These are phyloP conservation scores for Megaleporinus macrocephalus DNA, from an alignment of 2,113 vertebrate genomes.

Conservation along the genomic window DNA sequence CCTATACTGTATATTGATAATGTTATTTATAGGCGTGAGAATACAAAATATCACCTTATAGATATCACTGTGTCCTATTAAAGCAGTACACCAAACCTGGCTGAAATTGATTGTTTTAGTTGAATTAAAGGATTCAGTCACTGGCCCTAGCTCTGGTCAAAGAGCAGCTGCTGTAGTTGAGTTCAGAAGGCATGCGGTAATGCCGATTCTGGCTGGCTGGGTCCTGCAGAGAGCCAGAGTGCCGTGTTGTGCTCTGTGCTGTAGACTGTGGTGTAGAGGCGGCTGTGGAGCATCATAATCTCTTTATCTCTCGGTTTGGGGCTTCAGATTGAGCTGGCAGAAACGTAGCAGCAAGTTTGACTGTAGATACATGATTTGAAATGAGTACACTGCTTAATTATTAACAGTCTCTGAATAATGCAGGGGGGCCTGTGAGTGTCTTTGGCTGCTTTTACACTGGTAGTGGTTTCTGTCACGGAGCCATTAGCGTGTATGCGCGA, in stretches of 20 bases:
- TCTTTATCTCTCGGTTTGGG: constrained; percentile 10
- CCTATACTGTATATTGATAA: too few relatives aligned
- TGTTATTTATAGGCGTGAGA: too few relatives aligned
- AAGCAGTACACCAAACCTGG: too few relatives aligned
- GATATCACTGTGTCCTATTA: too few relatives aligned
- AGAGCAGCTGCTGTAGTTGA: neutral
- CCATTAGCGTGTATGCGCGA: constrained; percentile 19
- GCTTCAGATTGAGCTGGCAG: constrained; percentile 23
- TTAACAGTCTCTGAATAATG: constrained; percentile 55
- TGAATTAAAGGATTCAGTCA: too few relatives aligned
- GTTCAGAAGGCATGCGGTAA: neutral
- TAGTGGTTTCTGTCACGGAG: constrained; percentile 36
- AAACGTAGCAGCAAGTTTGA: constrained; percentile 23
- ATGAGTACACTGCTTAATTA: constrained; percentile 50
- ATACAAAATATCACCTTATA: too few relatives aligned
- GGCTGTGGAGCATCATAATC: constrained; percentile 29
- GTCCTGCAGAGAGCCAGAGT: constrained; percentile 1
- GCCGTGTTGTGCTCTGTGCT: neutral
- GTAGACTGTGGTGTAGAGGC: neutral
- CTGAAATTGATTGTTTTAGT: too few relatives aligned
- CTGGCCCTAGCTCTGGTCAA: neutral
- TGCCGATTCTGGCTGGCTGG: neutral
- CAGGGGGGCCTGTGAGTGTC: constrained; percentile 27
- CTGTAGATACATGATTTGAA: constrained; percentile 48
- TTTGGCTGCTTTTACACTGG: constrained; percentile 40